Evolutionary conservation across 2,888 invertebrate genomes (phyloP).

Genomic region (Isoperla grammatica): DNA sequence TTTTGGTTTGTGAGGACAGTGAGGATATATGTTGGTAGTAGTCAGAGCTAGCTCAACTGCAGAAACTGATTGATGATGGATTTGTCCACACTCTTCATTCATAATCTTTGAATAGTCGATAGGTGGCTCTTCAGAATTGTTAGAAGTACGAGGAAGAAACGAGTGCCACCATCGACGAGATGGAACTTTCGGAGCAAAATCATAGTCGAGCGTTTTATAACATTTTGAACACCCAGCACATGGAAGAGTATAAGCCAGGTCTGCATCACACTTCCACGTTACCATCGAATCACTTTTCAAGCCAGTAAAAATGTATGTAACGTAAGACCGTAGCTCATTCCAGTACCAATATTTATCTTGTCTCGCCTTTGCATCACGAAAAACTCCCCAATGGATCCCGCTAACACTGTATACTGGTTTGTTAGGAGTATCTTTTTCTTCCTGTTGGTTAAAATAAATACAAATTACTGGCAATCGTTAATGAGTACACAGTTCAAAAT

Average conservation of each 20-base stretch:
- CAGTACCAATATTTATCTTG: conserved; percentile 87
- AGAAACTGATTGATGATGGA: conserved; percentile 53
- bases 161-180: conserved; percentile 47
- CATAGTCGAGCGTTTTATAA: conserved; percentile 39
- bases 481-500: too few relatives aligned
- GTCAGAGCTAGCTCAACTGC: conserved; percentile 57
- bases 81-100: conserved; percentile 55
- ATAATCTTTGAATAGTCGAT: conserved; percentile 47
- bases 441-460: conserved; percentile 31
- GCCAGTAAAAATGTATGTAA: conserved; percentile 69
- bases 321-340: conserved; percentile 69
- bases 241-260: conserved; percentile 69
- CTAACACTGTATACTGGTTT: conserved; percentile 78
- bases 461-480: too few relatives aligned
- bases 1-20: conserved; percentile 36
- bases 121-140: conserved; percentile 30
- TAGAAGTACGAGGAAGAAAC: conserved; percentile 40
- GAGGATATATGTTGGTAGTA: conserved; percentile 46
- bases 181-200: conserved; percentile 44
- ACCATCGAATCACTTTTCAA: conserved; percentile 50
- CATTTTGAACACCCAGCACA: conserved; percentile 80
- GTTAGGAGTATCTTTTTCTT: conserved; percentile 39
- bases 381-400: conserved; percentile 79
- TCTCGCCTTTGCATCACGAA: conserved; percentile 67
- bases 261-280: conserved; percentile 64